Base-by-base conservation (phyloP, 2,888 invertebrate genomes). In the Conomelus anceps region DNA sequence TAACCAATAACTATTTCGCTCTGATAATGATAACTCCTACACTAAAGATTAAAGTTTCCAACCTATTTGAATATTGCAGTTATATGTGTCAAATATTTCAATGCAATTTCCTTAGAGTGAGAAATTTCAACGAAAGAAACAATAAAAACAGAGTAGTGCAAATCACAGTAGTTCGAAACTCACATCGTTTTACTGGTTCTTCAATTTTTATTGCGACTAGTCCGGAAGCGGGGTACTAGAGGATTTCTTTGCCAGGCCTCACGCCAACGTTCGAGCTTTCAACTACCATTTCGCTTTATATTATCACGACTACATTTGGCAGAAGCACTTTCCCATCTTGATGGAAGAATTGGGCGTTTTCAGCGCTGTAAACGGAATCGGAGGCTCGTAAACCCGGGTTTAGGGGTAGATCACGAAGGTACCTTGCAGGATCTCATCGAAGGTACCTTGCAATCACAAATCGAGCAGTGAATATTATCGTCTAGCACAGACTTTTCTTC, bases 141-240 rank as follows among this genome's bases (percentile, higher is more conserved):
- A n/a, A 63, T 63, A 63, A 63, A 63, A 63, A 4, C 63, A 63
- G 63, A 63, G 63, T 63, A 13, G 20, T n/a, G 63, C n/a, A 63
- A 63, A 63, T 63, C 63, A 63, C 63, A n/a, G 63, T n/a, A n/a
- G n/a, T 63, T n/a, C 7, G 11, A 63, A 63, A 63, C 63, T 63
- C 63, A 86, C 26, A 86, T 24, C 24, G 24, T 86, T 86, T 86
- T 86, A 86, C n/a, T 86, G 86, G 23, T 86, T 22, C 86, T 86
- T n/a, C 20, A 86, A 26, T 20, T 86, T 26, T 86, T 86, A 86
- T 86, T 86, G 22, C 63, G n/a, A 63, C 63, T 63, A 3, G n/a
- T n/a, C 4, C 63, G 86, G 22, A 23, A 20, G 86, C 85, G 22
- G 86, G 22, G 9, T 23, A n/a, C 86, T 34, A 13, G 63, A 63